Evolutionary conservation across 2,113 vertebrate species (phyloP).

Genomic region (Centrocercus urophasianus): DNA sequence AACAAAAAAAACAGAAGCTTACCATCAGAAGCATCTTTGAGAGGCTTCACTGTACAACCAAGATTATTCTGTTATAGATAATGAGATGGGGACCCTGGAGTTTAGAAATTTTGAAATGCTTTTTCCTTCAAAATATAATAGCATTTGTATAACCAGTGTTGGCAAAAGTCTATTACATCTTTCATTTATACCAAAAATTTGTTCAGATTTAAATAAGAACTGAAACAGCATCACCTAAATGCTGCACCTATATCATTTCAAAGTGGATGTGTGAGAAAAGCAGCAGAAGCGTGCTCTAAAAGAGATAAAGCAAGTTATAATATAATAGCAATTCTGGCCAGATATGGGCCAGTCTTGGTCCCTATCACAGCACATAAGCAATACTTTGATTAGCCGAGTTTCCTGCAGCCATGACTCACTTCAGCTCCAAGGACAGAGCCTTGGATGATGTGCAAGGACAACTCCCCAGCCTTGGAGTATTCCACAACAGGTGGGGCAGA

Average conservation of each 20-base stretch:
- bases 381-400: rapidly evolving
- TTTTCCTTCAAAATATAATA: not conserved
- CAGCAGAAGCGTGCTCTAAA: not conserved
- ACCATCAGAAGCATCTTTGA: conserved; percentile 6
- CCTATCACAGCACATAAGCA: not conserved
- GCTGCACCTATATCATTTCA: not conserved
- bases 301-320: not conserved
- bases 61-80: conserved; percentile 11
- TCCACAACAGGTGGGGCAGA: not conserved
- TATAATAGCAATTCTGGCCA: not conserved
- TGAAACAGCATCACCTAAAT: not conserved
- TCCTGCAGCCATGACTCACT: not conserved
- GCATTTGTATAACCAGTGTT: not conserved
- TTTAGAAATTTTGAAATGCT: not conserved
- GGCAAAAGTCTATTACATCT: not conserved
- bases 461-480: not conserved
- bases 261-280: not conserved
- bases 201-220: not conserved
- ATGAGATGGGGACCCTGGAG: not conserved
- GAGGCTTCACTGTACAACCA: conserved; percentile 67
- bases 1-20: not conserved
- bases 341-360: not conserved
- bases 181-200: not conserved
- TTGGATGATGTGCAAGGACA: not conserved
- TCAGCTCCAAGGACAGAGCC: not conserved